A percentile compares a stretch with the other conserved stretches of the same genome.
phyloP scores from a whole-genome alignment of 1,140 invertebrate genomes.

The Tetraneura akinire region DNA sequence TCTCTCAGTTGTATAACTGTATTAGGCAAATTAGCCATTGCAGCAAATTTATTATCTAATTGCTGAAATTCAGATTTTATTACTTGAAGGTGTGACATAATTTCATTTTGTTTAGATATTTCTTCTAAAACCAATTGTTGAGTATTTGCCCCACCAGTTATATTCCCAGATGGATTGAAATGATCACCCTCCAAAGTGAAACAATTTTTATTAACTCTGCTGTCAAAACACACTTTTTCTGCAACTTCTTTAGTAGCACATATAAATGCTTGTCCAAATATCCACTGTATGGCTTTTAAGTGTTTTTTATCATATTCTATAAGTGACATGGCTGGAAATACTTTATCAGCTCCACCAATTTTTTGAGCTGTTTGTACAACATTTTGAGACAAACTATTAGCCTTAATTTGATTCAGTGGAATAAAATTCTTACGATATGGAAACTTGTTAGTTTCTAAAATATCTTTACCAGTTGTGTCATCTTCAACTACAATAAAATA shows the following conservation, averaged over 20 bases:
- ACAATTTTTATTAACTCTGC: slow-evolving; percentile 71
- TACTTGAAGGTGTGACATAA: slow-evolving; percentile 7
- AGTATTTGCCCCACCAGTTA: slow-evolving; percentile 68
- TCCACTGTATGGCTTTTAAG: slow-evolving; percentile 80
- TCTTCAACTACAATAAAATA: slow-evolving; percentile 91
- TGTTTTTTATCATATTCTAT: slow-evolving; percentile 75
- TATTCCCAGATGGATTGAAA: slow-evolving; percentile 83
- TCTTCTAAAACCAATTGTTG: slow-evolving; percentile 29
- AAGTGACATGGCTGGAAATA: slow-evolving; percentile 78
- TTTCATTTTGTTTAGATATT: slow-evolving; percentile 39
- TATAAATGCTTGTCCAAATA: slow-evolving; percentile 85
- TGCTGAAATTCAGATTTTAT: slow-evolving; percentile 10
- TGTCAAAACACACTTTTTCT: slow-evolving; percentile 77
- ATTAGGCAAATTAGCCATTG: slow-evolving; percentile 17
- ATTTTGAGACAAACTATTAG: slow-evolving; percentile 65
- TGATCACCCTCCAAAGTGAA: slow-evolving; percentile 93
- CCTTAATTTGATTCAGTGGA: slow-evolving; percentile 88
- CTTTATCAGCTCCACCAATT: slow-evolving; percentile 79
- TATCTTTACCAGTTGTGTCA: slow-evolving; percentile 79
- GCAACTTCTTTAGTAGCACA: slow-evolving; percentile 81
- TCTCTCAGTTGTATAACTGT: slow-evolving; percentile 12
- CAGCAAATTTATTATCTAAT: slow-evolving; percentile 12
- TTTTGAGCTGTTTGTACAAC: slow-evolving; percentile 71
- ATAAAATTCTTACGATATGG: slow-evolving; percentile 80
- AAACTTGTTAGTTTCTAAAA: slow-evolving; percentile 81